Evolutionary conservation across 2,888 invertebrate genomes (phyloP).

Genomic region (Troglohyphantes excavatus): DNA sequence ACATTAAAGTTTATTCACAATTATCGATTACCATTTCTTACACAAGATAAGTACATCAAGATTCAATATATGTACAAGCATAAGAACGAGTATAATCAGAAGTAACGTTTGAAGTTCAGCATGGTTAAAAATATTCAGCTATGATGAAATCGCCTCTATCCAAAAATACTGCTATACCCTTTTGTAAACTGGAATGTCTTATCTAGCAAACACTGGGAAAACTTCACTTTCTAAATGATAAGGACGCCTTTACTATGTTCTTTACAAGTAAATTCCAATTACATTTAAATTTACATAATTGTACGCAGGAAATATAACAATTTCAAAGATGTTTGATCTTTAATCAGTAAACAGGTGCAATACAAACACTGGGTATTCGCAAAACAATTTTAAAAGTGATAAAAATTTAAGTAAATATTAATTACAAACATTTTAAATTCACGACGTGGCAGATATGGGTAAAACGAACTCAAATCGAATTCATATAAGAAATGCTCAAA

Average conservation of each 20-base stretch:
- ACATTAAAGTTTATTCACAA: slow-evolving; percentile 70
- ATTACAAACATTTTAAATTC: neutral
- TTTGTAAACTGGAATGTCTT: slow-evolving; percentile 43
- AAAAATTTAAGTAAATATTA: neutral
- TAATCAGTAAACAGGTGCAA: neutral
- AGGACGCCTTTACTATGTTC: neutral
- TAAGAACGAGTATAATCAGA: slow-evolving; percentile 19
- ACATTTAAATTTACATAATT: no score
- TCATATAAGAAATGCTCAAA: neutral
- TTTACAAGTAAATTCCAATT: neutral
- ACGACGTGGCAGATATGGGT: neutral
- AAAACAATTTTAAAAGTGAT: neutral
- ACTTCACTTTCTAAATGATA: neutral
- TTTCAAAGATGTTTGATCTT: neutral
- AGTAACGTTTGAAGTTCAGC: slow-evolving; percentile 24
- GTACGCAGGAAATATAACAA: neutral
- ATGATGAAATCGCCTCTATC: slow-evolving; percentile 1
- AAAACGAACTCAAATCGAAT: neutral
- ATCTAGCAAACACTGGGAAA: neutral
- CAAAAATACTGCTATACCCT: slow-evolving; percentile 28
- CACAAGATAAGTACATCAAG: slow-evolving; percentile 55
- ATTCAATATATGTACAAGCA: slow-evolving; percentile 51
- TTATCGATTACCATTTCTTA: slow-evolving; percentile 44
- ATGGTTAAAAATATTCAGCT: slow-evolving; percentile 34
- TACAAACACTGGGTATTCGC: neutral